phyloP scores from a whole-genome alignment of 2,797 vertebrate species.

The Hafferia zeledoni region DNA sequence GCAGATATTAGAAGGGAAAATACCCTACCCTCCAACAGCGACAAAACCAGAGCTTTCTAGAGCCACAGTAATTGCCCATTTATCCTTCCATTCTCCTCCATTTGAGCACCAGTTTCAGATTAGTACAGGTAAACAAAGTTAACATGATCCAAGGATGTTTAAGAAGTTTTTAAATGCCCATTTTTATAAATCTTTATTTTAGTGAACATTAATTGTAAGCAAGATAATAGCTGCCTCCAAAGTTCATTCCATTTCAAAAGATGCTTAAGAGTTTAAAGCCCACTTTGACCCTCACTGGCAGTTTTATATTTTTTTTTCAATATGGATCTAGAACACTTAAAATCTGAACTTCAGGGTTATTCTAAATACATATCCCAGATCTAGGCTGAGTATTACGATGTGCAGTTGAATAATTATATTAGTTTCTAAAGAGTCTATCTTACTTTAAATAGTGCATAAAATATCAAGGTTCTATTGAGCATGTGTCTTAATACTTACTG shows the following conservation, averaged over 20 bases:
- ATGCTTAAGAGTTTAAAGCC: neutral
- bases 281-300: neutral
- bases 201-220: neutral
- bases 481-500: neutral
- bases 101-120: neutral
- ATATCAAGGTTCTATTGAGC: neutral
- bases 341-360: neutral
- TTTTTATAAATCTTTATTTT: neutral
- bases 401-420: neutral
- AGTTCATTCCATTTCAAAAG: neutral
- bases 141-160: neutral
- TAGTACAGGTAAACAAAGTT: neutral
- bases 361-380: neutral
- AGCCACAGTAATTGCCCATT: neutral
- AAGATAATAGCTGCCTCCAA: neutral
- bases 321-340: neutral
- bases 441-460: neutral
- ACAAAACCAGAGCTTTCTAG: neutral
- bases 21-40: neutral
- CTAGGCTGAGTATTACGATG: neutral
- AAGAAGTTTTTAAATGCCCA: neutral
- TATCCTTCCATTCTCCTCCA: neutral
- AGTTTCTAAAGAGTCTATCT: neutral
- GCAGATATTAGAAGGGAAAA: neutral
- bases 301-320: neutral